Conservation (phyloP, 2,797 vertebrate species). For the Syndactyla subalaris region DNA sequence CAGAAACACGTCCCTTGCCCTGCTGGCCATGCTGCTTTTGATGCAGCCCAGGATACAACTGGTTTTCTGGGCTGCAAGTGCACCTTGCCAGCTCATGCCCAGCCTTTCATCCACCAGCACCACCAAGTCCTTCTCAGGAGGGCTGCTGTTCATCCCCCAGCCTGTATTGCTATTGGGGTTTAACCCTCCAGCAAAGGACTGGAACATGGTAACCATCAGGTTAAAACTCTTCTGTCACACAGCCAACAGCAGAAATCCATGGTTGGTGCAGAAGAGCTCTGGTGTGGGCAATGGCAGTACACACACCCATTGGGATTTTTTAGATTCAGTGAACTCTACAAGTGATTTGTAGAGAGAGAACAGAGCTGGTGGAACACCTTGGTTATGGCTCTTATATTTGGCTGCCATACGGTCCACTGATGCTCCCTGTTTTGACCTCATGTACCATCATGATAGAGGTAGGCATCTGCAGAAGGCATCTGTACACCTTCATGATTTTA, state of each 20-base stretch:
- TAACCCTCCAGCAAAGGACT: background rate
- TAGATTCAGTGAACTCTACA: background rate
- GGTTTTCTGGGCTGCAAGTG: background rate
- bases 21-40: rapidly evolving
- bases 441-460: background rate
- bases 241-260: background rate
- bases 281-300: background rate
- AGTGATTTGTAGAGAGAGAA: background rate
- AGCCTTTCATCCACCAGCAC: background rate
- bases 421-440: background rate
- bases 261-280: background rate
- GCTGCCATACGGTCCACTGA: background rate
- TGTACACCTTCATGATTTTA: background rate
- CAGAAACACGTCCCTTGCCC: rapidly evolving
- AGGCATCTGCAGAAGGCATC: background rate
- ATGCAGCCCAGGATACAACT: rapidly evolving
- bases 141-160: background rate
- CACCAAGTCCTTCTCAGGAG: background rate
- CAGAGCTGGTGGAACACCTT: background rate
- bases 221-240: background rate
- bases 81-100: background rate
- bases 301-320: background rate
- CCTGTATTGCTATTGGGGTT: no score
- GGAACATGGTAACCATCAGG: background rate
- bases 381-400: background rate